phyloP scores from a whole-genome alignment of 37 sponge, comb jelly and placozoan genomes.

The Haliclona indistincta region DNA sequence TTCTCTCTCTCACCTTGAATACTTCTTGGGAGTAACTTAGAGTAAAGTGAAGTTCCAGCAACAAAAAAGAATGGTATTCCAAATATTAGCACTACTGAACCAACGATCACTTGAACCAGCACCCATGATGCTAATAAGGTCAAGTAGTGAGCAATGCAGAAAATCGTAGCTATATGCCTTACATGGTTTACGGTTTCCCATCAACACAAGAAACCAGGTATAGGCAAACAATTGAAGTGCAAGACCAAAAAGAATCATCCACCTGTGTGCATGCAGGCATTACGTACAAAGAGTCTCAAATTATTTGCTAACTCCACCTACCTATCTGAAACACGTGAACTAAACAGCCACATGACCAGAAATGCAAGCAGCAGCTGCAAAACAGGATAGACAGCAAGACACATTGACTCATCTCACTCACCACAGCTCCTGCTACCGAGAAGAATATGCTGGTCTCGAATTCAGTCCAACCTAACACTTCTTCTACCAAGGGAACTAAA shows the following conservation, averaged over 20 bases:
- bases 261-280: conserved; percentile 22
- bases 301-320: conserved; percentile 17
- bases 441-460: conserved; percentile 72
- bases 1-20: conserved; percentile 65
- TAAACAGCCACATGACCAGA: conserved; percentile 27
- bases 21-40: conserved; percentile 60
- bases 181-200: conserved; percentile 17
- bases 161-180: background rate
- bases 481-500: conserved; percentile 72
- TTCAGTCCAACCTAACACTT: conserved; percentile 63
- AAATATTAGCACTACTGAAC: conserved; percentile 43
- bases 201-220: conserved; percentile 10
- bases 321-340: conserved; percentile 58
- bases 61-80: conserved; percentile 70
- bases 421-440: conserved; percentile 61
- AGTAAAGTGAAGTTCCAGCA: conserved; percentile 67
- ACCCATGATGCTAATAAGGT: conserved; percentile 23
- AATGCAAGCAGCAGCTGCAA: conserved; percentile 54
- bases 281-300: background rate
- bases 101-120: conserved; percentile 37
- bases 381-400: background rate
- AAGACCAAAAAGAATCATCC: conserved; percentile 68
- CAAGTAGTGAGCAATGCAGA: background rate
- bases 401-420: conserved; percentile 1
- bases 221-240: conserved; percentile 41